Evolutionary conservation across 1,140 invertebrate species (phyloP), one percentile per base, ranked within the genome.

Genomic region (Elymnias hypermnestra): DNA sequence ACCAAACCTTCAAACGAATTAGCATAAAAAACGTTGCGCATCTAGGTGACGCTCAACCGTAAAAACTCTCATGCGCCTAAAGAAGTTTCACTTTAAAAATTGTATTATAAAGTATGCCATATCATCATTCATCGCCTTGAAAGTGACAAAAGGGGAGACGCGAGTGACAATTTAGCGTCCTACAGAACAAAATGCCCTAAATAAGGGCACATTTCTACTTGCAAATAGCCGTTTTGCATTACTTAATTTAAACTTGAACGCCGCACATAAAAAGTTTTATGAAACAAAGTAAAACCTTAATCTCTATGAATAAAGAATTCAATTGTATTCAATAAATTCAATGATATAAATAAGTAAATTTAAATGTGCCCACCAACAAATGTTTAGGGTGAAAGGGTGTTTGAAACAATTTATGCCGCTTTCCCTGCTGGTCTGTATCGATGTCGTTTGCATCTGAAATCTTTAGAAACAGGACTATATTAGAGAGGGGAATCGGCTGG

Each of bases 401-500:
- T 47, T 42, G 56, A 61, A 60, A 67, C 64, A 73, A 75, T 75
- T 75, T 72, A 68, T 62, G 59, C 62, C 53, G 28, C 54, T 41
- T 57, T 54, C 55, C 50, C 55, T 57, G 53, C 59, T 61, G 66
- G 58, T 66, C 59, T 66, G 63, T 81, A 70, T 71, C 76, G 70
- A 66, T 73, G 71, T 73, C 76, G 66, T 83, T 83, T 83, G 79
- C 79, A 83, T 83, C 74, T 77, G 63, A 82, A 83, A 74, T 79
- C 73, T 79, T 83, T 66, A 61, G 59, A 74, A 59, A 53, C 68
- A 63, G 62, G 66, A 76, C 72, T 77, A 71, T 78, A 82, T 84
- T 84, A 81, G 69, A 72, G 72, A 65, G 78, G 81, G 77, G 79
- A 86, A 86, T 82, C 73, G 86, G 83, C 78, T 81, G 72, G 81